Evolutionary conservation across 2,888 invertebrate genomes (phyloP).

Genomic region (Calliopum simillimum): DNA sequence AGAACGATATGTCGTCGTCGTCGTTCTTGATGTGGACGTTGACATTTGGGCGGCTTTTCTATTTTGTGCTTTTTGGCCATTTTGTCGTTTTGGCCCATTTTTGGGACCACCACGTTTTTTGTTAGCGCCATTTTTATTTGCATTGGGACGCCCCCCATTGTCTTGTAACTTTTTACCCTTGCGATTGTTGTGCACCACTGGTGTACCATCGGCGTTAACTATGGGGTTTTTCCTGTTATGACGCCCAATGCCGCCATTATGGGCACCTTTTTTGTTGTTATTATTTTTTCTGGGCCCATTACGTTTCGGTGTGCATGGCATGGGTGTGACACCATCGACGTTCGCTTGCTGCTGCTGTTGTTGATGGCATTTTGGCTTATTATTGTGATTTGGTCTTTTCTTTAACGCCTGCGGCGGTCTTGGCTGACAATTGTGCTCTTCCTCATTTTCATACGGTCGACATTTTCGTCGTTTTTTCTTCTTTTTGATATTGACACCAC

Average conservation of each 20-base stretch:
- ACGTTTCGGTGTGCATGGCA: constrained; percentile 41
- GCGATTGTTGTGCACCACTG: constrained; percentile 42
- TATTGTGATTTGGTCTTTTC: constrained; percentile 47
- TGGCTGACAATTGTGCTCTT: constrained; percentile 60
- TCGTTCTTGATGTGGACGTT: constrained; percentile 37
- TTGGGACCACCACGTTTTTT: constrained; percentile 49
- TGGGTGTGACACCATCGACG: constrained; percentile 27
- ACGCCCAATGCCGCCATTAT: constrained; percentile 16
- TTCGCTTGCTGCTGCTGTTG: constrained; percentile 40
- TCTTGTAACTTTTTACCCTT: constrained; percentile 50
- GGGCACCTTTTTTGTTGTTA: constrained; percentile 24
- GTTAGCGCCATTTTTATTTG: constrained; percentile 42
- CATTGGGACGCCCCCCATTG: constrained; percentile 48
- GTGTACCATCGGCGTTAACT: constrained; percentile 38
- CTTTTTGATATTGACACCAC: constrained; percentile 50
- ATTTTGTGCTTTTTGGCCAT: constrained; percentile 30
- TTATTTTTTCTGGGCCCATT: constrained; percentile 48
- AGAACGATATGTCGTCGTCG: constrained; percentile 38
- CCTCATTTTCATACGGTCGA: constrained; percentile 60
- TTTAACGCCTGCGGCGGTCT: constrained; percentile 53
- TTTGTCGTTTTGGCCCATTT: constrained; percentile 39
- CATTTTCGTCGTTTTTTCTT: constrained; percentile 62
- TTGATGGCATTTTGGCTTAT: constrained; percentile 46
- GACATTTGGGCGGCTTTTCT: constrained; percentile 46
- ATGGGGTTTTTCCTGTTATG: constrained; percentile 35